Evolutionary conservation across 2,888 invertebrate species (phyloP), one percentile per base, ranked within the genome.

Genomic region (Eudemis profundana): DNA sequence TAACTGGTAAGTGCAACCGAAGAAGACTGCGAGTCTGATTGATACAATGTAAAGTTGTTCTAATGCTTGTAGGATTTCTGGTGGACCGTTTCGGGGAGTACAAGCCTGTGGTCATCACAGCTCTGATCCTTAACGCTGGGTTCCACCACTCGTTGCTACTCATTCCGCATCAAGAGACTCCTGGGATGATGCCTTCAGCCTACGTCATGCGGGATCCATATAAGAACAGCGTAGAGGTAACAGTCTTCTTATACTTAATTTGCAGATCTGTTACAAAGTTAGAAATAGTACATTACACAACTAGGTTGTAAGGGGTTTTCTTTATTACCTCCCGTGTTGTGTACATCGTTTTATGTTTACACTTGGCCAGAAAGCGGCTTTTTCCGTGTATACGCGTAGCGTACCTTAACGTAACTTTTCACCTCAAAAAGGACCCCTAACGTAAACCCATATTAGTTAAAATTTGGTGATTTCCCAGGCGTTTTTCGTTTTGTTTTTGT

Each of bases 81-180:
- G 97, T 97, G 67, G 97, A 98, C 86, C 97, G 96, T 86, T 95
- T 96, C 78, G 96, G 97, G 59, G 95, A 95, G 82, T 97, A 97
- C 87, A 97, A 97, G 81, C 94, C 95, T 0, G 95, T 97, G 21
- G 95, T 98, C 66, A 95, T 97, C 70, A 93, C 96, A 64, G 95
- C 96, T 64, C 93, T 97, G 71, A 89, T 97, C 63, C 86, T 96
- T 68, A 96, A 96, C 75, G 97, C 96, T 4, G 91, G 95, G 1
- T 95, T 97, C 74, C 97, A 97, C 84, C 96, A 96, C 79, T 94
- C 96, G 3, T 87, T 98, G 74, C 93, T 97, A 56, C 91, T 95
- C 74, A 96, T 96, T 76, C 96, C 96, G 21, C 95, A 96, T 77
- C 95, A 95, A 87, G 96, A 96, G 88, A 95, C 94, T 36, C 95